Base-by-base conservation (phyloP, 2,113 vertebrate species). In the Heterocephalus glaber region DNA sequence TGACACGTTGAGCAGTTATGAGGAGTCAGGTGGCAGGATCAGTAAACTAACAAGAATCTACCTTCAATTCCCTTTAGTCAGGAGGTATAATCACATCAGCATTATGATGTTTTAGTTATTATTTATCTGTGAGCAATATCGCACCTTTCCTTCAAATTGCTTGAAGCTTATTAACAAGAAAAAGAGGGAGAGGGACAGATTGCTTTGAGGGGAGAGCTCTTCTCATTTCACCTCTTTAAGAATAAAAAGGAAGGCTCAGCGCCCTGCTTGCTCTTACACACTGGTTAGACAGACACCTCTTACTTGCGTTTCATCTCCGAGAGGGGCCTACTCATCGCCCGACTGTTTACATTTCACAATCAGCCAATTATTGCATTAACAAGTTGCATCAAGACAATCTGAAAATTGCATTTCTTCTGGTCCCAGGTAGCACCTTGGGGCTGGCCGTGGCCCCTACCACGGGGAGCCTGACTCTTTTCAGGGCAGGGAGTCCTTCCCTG, bases 121-220 rank as follows among this genome's bases (percentile, higher is more conserved):
- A 96, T 98, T 97, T 97, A 91, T 97, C 92, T 97, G 88, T 94
- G 88, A 95, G 66, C 56, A 96, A 90, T 95, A 93, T 93, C 93
- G 94, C 96, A 97, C 95, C 84, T 96, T 93, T 94, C 89, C 63
- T 95, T 87, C 82, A 96, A 97, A 96, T 83, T 95, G 61, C 79
- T 94, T 52, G 86, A 95, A 95, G 89, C 94, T 96, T 95, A 89
- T 93, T 92, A 95, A 38, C 0, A 3, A 89, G 70, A 56, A 58
- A 56, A 80, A 79, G 41, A 82, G 47, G 58, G 44, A 56, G 33
- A 54, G 44, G 16, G 49, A 44, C 9, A 54, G 11, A 89, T 54
- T 72, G 92, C 92, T 91, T 70, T 65, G 35, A 52, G 74, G 49
- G 58, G 1, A n/a, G 68, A 41, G 6, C 14, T 38, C 38, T n/a